These are phyloP conservation scores for Microctonus brassicae DNA, from an alignment of 2,888 invertebrate genomes.

Conservation along the genomic window DNA sequence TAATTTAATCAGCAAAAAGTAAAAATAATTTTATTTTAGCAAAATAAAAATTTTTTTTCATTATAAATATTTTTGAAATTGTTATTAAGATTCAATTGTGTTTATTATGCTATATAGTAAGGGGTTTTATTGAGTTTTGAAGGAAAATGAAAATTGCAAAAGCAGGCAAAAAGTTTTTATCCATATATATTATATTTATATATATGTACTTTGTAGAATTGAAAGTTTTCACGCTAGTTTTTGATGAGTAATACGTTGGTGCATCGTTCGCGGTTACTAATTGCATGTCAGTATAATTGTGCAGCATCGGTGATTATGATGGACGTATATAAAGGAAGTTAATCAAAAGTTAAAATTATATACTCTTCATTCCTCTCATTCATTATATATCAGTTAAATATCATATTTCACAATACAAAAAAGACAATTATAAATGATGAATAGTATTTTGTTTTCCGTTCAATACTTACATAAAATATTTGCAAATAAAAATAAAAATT, in stretches of 20 bases:
- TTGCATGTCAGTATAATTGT: constrained; percentile 50
- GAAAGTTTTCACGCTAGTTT: constrained; percentile 40
- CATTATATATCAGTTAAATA: constrained; percentile 1
- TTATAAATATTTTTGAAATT: too few species aligned
- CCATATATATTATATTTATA: not conserved
- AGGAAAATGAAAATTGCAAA: not conserved
- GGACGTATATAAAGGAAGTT: constrained; percentile 30
- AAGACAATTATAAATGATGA: not conserved
- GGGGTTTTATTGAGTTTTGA: not conserved
- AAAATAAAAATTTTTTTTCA: too few species aligned
- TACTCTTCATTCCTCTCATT: not conserved
- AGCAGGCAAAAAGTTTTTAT: constrained; percentile 4
- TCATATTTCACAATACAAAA: not conserved
- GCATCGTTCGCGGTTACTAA: constrained; percentile 42
- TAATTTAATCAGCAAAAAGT: too few species aligned
- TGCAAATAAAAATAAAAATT: not conserved
- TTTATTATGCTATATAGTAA: too few species aligned
- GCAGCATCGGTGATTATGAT: constrained; percentile 40
- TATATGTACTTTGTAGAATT: constrained; percentile 32
- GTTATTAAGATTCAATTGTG: too few species aligned
- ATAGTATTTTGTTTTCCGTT: not conserved
- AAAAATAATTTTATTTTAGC: too few species aligned
- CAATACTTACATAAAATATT: not conserved
- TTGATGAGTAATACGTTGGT: constrained; percentile 39
- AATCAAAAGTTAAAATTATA: constrained; percentile 29